Percentiles rank a stretch among this genome's conserved stretches.
Evolutionary conservation across 2,888 invertebrate species (phyloP).

Genomic region (Tridacna crocea): DNA sequence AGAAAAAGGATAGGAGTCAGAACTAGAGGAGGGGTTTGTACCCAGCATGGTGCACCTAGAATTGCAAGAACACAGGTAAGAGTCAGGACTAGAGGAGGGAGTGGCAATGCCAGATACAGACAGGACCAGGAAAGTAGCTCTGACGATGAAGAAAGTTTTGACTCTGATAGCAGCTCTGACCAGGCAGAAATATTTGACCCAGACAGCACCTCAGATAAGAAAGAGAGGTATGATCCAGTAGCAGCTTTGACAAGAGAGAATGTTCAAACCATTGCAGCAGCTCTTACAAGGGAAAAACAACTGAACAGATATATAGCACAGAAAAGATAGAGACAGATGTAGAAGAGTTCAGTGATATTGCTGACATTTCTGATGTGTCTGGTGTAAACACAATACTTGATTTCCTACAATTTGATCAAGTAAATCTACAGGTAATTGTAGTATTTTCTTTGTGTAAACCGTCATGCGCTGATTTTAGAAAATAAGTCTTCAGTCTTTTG

Average conservation of each 20-base stretch:
- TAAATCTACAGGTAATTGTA: constrained; percentile 3
- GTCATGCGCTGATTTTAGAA: too few species aligned
- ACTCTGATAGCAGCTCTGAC: constrained; percentile 7
- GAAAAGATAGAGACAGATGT: not conserved
- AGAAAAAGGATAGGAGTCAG: not conserved
- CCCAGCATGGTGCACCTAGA: not conserved
- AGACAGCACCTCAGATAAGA: not conserved
- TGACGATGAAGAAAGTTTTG: not conserved
- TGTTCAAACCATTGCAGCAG: not conserved
- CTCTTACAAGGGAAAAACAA: not conserved
- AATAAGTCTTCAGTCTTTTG: not conserved
- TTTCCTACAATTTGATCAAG: not conserved
- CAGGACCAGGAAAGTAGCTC: not conserved
- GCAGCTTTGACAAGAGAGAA: not conserved
- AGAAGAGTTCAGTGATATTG: constrained; percentile 8
- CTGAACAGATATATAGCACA: not conserved
- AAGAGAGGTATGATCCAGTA: not conserved
- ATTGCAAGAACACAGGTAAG: not conserved
- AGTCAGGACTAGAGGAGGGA: constrained; percentile 6
- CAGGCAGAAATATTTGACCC: not conserved
- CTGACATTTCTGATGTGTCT: not conserved
- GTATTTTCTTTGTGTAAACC: not conserved
- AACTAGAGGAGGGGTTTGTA: constrained; percentile 1
- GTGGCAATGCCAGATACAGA: constrained; percentile 2
- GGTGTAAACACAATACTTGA: constrained; percentile 1